Conservation (phyloP, 2,113 vertebrate genomes). For the Strix uralensis region DNA sequence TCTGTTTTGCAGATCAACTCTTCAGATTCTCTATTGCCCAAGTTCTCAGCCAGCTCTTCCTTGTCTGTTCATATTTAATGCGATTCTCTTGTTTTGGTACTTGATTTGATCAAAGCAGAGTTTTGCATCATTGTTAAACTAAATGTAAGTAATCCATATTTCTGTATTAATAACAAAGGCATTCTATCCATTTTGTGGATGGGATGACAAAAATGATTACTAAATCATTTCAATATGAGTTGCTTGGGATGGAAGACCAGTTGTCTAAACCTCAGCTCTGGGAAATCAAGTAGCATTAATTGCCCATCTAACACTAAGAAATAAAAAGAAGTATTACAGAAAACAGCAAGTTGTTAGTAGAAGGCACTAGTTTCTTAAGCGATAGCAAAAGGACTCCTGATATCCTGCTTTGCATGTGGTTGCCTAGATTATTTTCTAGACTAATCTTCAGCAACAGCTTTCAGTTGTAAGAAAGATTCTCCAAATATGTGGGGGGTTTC, state of each 20-base stretch:
- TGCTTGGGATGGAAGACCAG: not conserved
- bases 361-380: not conserved
- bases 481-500: not conserved
- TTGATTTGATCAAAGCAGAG: not conserved
- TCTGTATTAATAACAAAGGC: not conserved
- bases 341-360: not conserved
- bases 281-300: not conserved
- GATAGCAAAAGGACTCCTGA: not conserved
- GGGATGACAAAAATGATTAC: not conserved
- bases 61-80: not conserved
- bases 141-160: not conserved
- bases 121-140: not conserved
- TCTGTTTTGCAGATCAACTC: not conserved
- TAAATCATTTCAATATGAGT: not conserved
- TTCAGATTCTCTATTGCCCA: not conserved
- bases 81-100: not conserved
- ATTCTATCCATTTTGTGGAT: not conserved
- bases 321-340: not conserved
- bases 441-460: not conserved
- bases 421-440: not conserved
- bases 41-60: not conserved
- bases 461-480: not conserved
- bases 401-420: not conserved
- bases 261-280: not conserved
- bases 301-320: not conserved